Conservation (phyloP, 2,888 invertebrate genomes). For the Microctonus brassicae region DNA sequence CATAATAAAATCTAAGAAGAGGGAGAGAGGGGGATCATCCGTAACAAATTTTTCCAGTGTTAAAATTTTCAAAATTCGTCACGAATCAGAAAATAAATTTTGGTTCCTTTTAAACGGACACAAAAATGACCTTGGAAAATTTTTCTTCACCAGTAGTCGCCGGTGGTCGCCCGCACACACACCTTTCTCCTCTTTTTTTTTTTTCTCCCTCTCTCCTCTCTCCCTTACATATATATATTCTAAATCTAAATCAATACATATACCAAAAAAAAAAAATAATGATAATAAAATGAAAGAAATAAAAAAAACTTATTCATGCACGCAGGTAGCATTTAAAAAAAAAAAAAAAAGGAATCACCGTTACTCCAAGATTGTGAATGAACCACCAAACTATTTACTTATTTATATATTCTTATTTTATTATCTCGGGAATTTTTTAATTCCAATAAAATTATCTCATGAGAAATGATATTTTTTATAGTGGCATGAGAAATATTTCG, state of each 20-base stretch:
- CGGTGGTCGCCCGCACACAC: constrained; percentile 1
- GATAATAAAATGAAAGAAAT: no score
- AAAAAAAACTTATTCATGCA: no score
- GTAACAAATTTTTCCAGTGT: neutral
- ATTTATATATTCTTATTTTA: constrained; percentile 3
- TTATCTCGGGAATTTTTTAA: neutral
- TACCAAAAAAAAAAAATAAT: no score
- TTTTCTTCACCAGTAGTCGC: neutral
- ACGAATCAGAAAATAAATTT: neutral
- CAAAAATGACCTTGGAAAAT: neutral
- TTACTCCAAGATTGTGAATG: neutral
- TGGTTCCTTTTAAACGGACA: neutral
- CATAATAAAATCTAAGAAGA: no score
- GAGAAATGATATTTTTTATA: neutral
- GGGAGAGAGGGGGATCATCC: neutral
- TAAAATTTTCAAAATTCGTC: constrained; percentile 8
- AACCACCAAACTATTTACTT: neutral
- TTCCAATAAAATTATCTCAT: constrained; percentile 1
- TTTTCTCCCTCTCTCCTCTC: neutral
- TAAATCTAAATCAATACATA: no score
- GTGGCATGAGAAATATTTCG: neutral
- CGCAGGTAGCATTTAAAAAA: neutral
- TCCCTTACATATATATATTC: no score
- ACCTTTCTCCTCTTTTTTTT: neutral
- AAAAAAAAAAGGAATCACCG: neutral